These are phyloP conservation scores for Pagrus major DNA, from an alignment of 2,113 vertebrate species.

Conservation along the genomic window DNA sequence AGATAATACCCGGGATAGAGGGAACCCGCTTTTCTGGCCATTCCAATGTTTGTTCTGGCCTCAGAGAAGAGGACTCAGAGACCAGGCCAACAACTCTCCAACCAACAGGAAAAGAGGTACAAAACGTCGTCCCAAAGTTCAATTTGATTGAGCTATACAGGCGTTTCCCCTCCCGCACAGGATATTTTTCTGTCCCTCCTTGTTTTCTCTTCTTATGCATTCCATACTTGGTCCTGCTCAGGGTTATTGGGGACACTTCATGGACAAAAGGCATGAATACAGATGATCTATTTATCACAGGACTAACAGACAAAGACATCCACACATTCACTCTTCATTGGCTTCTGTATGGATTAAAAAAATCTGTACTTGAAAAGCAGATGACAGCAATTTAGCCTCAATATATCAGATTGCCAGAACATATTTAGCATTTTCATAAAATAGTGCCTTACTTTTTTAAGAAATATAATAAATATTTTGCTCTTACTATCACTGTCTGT, in stretches of 20 bases:
- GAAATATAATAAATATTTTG: background rate
- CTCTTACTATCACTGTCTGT: background rate
- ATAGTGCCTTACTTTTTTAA: background rate
- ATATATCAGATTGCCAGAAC: background rate
- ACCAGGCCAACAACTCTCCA: slow-evolving; percentile 43
- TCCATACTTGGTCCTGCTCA: background rate
- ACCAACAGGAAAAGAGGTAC: slow-evolving; percentile 72
- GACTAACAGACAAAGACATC: background rate
- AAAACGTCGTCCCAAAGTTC: background rate
- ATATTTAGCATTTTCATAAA: background rate
- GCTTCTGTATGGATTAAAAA: background rate
- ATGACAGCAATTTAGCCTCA: background rate
- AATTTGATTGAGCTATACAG: background rate
- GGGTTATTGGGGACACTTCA: background rate
- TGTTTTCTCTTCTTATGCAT: background rate
- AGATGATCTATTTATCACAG: background rate
- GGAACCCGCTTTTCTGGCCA: slow-evolving; percentile 62
- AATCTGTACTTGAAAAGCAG: background rate
- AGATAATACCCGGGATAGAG: slow-evolving; percentile 71
- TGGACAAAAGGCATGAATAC: background rate
- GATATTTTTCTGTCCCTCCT: background rate
- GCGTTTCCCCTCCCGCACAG: background rate
- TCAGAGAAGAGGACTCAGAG: slow-evolving; percentile 53
- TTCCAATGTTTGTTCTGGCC: slow-evolving; percentile 71
- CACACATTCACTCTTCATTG: background rate